Conservation (phyloP, 1,140 invertebrate genomes). For the Colletes gigas region DNA sequence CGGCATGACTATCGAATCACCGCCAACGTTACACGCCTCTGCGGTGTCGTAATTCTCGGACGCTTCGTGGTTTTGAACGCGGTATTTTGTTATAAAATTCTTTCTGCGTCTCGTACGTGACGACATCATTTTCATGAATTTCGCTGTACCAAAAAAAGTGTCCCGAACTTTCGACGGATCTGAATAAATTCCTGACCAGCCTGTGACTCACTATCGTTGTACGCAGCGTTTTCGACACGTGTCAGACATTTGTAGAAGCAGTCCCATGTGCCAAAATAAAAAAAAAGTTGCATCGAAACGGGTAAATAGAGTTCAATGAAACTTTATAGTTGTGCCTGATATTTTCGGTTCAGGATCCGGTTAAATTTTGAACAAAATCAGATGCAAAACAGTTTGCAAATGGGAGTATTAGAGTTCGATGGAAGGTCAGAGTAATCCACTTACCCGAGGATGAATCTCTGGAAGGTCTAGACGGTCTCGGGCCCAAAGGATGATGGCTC, state of each 20-base stretch:
- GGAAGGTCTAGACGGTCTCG: constrained; percentile 76
- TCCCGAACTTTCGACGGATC: too few relatives aligned
- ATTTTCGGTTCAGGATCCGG: too few relatives aligned
- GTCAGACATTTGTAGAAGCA: too few relatives aligned
- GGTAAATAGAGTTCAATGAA: too few relatives aligned
- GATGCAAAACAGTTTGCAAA: background rate
- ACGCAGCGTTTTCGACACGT: too few relatives aligned
- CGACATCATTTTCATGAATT: background rate
- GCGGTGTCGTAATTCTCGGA: constrained; percentile 32
- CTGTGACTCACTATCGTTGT: background rate
- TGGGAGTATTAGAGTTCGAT: background rate
- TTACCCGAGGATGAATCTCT: constrained; percentile 80
- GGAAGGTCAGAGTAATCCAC: constrained; percentile 33
- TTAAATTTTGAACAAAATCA: too few relatives aligned
- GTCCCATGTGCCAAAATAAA: too few relatives aligned
- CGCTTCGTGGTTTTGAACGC: background rate
- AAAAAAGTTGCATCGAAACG: too few relatives aligned
- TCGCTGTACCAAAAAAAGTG: background rate
- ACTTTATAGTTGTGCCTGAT: too few relatives aligned
- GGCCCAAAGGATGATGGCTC: constrained; percentile 73
- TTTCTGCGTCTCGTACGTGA: background rate
- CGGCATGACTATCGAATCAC: constrained; percentile 50
- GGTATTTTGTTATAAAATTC: constrained; percentile 9
- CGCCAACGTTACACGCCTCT: constrained; percentile 37
- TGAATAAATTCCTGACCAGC: background rate